Conservation (phyloP, 2,113 vertebrate genomes). For the Pygoscelis adeliae region DNA sequence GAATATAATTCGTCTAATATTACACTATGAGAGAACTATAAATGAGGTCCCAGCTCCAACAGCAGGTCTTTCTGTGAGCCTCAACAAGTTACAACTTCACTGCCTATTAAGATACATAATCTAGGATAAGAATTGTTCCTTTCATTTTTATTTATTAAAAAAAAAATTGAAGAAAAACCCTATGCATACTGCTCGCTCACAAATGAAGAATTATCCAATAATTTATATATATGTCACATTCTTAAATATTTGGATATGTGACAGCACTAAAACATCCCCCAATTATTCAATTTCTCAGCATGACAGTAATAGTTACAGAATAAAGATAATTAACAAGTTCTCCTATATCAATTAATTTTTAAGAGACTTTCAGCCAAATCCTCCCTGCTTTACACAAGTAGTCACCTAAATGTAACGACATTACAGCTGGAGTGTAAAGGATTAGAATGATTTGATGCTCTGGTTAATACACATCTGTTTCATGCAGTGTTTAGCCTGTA, state of each 20-base stretch:
- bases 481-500: background rate
- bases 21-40: background rate
- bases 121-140: background rate
- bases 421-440: background rate
- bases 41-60: background rate
- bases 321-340: background rate
- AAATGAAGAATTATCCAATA: background rate
- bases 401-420: background rate
- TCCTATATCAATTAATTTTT: background rate
- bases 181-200: background rate
- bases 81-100: background rate
- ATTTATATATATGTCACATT: background rate
- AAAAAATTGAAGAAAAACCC: background rate
- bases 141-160: background rate
- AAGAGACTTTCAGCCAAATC: background rate
- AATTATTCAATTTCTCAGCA: background rate
- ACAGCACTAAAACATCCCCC: background rate
- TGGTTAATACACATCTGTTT: background rate
- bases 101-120: background rate
- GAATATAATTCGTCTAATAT: background rate
- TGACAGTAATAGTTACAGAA: background rate
- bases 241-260: background rate
- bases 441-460: slow-evolving; percentile 7
- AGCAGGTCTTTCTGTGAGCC: background rate
- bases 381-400: background rate